Evolutionary conservation across 2,113 vertebrate genomes (phyloP), one percentile per base, ranked within the genome.

Genomic region (Hypocryptadius cinnamomeus): DNA sequence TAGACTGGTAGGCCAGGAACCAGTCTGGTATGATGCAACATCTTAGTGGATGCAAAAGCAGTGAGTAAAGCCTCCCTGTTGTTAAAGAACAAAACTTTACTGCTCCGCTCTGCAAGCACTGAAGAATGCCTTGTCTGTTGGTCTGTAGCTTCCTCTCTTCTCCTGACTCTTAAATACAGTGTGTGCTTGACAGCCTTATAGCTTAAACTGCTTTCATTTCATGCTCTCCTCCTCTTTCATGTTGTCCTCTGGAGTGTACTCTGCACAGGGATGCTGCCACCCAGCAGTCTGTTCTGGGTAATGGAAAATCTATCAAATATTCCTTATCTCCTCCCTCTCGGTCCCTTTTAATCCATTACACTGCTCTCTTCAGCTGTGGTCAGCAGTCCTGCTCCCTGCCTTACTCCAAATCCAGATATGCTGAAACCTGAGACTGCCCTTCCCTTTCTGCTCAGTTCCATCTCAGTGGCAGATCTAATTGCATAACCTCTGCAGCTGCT

Each of bases 351-450:
- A 73, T 92, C 51, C 15, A 10, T 85, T 85, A 28, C 5, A 17
- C 27, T 88, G 42, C 51, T 86, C 28, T 81, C 60, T 39, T 74
- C 71, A 61, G 33, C 85, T 65, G 0, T 72, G 69, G 82, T 86
- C 51, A 69, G 72, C 87, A 78, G 65, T 84, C 18, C 0, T 45
- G 8, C 54, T 90, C 85, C 57, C 15, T 78, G 87, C 65, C 69
- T 61, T 88, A 39, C 57, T 84, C 44, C 61, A 65, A 56, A 71
- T 79, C 33, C 65, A 90, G 48, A 94, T 68, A 91, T 0, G 7
- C 76, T 86, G 94, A 92, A 95, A 94, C 61, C 22, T 45, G 70
- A 96, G 66, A 70, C 30, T n/a, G 25, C 74, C 84, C 39, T 94
- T 89, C 56, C 51, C 77, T 92, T 89, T 82, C 44, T 85, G 27